Base-by-base conservation (phyloP, 2,888 invertebrate genomes). In the Macaria notata region DNA sequence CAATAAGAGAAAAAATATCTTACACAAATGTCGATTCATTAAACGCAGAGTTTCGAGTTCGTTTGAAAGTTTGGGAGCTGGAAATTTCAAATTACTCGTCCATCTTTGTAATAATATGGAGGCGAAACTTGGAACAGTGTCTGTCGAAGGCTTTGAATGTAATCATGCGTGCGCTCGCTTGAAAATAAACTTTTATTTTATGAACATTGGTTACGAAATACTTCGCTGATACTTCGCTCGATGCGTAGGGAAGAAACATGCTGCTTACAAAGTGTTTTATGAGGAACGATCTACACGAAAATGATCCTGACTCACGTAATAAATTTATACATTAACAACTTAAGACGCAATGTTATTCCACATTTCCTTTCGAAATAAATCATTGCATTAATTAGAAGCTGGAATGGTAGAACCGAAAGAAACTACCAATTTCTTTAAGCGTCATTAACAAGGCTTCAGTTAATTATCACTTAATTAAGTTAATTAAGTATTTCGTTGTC, bases 21-120 rank as follows among this genome's bases (percentile, higher is more conserved):
- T 66, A 68, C 57, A 38, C 47, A 56, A 56, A 76, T 78, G 77
- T 73, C 75, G 75, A 79, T 79, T 82, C 78, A 78, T 79, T 79
- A 76, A 76, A 78, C 69, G 53, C 53, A 44, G 56, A 63, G 69
- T 79, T 81, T 63, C 47, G 51, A 60, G 58, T 69, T 76, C 73
- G 71, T 79, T 79, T 66, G 63, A 69, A 76, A 81, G 65, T 79
- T 74, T 53, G 54, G 63, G 59, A 70, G 59, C 65, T 71, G 60
- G 64, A 56, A 62, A 19, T 19, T 19, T 19, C 19, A 19, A 75
- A 77, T 79, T 74, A 76, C 72, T 73, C 71, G 71, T 74, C 72
- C 74, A 71, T 78, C 75, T 75, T 72, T 57, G 64, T 70, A 72
- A 73, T 73, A 72, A 61, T 56, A 51, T 51, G 61, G 39, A 53